Base-by-base conservation (phyloP, 2,113 vertebrate genomes). In the Gnathonemus echidnorhynchus region DNA sequence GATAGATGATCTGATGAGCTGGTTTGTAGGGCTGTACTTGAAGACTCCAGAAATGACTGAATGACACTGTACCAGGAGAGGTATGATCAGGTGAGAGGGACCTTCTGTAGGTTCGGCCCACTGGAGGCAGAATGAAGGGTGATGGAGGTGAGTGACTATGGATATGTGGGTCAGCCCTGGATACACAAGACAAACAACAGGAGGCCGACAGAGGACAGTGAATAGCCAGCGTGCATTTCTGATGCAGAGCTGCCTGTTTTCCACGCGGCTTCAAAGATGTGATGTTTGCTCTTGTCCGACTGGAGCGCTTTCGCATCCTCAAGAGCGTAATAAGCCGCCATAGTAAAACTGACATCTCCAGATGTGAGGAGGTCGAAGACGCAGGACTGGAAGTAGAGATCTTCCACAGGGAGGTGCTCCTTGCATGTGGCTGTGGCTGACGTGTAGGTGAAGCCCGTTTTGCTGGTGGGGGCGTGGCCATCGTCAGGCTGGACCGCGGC, bases 331-430 rank as follows among this genome's bases (percentile, higher is more conserved):
- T 98, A 99, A 93, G 98, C 98, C n/a, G 98, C 98, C 95, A 98
- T 96, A 31, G 98, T 99, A 95, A 99, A 99, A 96, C 98, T 98
- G 92, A 98, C 96, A 0, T 99, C 98, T 0, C 98, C 98, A 0
- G 98, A 99, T 31, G 97, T 98, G 62, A 99, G 96, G 48, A 99
- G 97, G 92, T 99, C 98, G 0, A 99, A 99, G 92, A 99, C 97
- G 8, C 98, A 99, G 77, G 98, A 99, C 91, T 99, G 97, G 92
- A 98, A 99, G 93, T 99, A 99, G 87, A 99, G 94, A 93, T 99
- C 98, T 95, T 99, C 98, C 91, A 99, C 97, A 0, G 98, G 98
- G 90, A 99, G 97, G 90, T 97, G 97, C 92, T 99, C 98, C 93
- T 97, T 97, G 94, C 98, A 99, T 94, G 97, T 98, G 94, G 97